Conservation (phyloP, 2,888 invertebrate genomes). For the Leucophora obtusa region DNA sequence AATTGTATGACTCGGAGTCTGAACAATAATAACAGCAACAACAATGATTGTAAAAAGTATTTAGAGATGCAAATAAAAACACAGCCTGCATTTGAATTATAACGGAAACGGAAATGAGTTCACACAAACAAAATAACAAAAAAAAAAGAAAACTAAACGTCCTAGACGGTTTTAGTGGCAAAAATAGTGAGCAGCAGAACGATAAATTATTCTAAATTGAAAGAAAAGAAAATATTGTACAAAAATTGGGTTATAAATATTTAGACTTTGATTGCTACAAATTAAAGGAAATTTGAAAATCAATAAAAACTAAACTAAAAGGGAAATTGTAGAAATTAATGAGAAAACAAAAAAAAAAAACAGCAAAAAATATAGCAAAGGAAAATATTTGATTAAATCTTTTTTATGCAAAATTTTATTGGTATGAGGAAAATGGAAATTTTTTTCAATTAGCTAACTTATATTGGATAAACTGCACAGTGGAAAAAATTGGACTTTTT, state of each 20-base stretch:
- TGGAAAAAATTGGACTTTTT: too few relatives aligned
- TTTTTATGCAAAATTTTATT: background rate
- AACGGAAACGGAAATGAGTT: conserved; percentile 63
- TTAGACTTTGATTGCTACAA: conserved; percentile 63
- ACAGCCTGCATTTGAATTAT: conserved; percentile 61
- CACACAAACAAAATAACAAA: conserved; percentile 57
- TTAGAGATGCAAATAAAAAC: conserved; percentile 50
- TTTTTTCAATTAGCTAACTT: too few relatives aligned
- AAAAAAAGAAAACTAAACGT: conserved; percentile 33
- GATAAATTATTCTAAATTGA: background rate
- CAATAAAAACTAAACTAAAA: conserved; percentile 47
- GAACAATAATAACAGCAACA: conserved; percentile 49
- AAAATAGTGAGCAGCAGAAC: background rate
- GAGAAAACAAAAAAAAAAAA: background rate
- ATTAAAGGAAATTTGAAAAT: conserved; percentile 65
- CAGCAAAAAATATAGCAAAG: background rate
- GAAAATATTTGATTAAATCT: background rate
- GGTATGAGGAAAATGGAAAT: background rate
- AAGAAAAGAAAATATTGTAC: conserved; percentile 30
- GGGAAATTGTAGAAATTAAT: conserved; percentile 1
- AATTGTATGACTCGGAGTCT: conserved; percentile 57
- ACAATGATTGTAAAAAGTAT: conserved; percentile 29
- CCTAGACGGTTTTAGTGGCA: background rate
- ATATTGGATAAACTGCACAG: too few relatives aligned
- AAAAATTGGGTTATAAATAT: conserved; percentile 64